Evolutionary conservation across 2,888 invertebrate genomes (phyloP), one percentile per base, ranked within the genome.

Genomic region (Seira musarum): DNA sequence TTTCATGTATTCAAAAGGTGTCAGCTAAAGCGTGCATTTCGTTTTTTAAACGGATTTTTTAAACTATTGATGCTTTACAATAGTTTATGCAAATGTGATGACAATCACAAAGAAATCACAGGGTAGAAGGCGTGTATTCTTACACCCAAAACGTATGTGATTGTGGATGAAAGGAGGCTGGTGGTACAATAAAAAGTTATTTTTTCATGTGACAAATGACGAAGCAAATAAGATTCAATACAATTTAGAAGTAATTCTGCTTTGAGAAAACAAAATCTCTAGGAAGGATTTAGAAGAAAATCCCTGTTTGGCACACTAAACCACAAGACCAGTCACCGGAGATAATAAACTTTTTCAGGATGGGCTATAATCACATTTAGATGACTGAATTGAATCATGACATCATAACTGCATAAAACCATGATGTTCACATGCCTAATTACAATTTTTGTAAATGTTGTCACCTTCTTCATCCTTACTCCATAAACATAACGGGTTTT

Each of bases 391-490:
- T 73, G 49, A 72, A 64, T 72, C 72, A 72, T 75, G 75, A 71
- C 75, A 76, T 21, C 63, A 66, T 60, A 25, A 57, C 61, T 8
- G 40, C 40, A 13, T 40, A 13, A 40, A 40, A 40, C 63, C 63
- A 71, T 67, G 24, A 24, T 70, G 69, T 79, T 78, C 78, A 67
- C 78, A 78, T 79, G 79, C 68, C 79, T 79, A 79, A 73, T 79
- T 79, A 73, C 73, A 63, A 19, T 15, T 35, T 30, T 53, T 60
- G 60, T 53, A 25, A 30, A 19, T 22, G 53, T 63, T 24, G 17
- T 24, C 21, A 53, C 69, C 17, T 64, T 19, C 46, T 64, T 63
- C 46, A 67, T 66, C 22, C 19, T 24, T 13, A 46, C 46, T 78
- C 67, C 78, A 65, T 79, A 79, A 72, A 72, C 64, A 73, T 79